phyloP scores from a whole-genome alignment of 2,113 vertebrate species.

The Quiscalus mexicanus region DNA sequence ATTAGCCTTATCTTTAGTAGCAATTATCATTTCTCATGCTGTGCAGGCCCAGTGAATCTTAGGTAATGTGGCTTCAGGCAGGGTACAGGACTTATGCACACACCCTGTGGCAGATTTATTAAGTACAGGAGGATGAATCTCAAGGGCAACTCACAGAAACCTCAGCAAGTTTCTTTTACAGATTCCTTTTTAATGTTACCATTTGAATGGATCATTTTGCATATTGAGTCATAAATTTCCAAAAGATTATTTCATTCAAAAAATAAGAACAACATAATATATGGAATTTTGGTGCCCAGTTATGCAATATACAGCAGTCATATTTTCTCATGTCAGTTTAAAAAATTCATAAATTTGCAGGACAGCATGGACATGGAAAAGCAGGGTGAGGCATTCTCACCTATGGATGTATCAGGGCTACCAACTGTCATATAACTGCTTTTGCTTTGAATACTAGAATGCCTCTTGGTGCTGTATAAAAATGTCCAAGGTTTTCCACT shows the following conservation, averaged over 20 bases:
- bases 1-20: conserved; percentile 17
- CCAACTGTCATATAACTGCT: neutral
- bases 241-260: neutral
- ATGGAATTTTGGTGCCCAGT: neutral
- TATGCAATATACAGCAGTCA: neutral
- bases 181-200: neutral
- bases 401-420: neutral
- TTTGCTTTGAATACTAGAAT: neutral
- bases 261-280: neutral
- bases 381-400: neutral
- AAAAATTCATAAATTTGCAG: neutral
- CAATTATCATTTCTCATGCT: neutral
- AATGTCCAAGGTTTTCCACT: neutral
- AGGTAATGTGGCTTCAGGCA: neutral
- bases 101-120: neutral
- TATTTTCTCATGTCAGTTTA: neutral
- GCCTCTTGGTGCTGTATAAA: neutral
- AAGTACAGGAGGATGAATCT: neutral
- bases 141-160: neutral
- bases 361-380: neutral
- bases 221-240: neutral
- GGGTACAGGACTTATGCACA: neutral
- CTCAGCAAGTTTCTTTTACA: neutral
- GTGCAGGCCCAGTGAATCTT: neutral
- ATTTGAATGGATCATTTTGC: neutral